These are phyloP conservation scores for Sesamia nonagrioides DNA, from an alignment of 1,140 invertebrate genomes.

Conservation along the genomic window DNA sequence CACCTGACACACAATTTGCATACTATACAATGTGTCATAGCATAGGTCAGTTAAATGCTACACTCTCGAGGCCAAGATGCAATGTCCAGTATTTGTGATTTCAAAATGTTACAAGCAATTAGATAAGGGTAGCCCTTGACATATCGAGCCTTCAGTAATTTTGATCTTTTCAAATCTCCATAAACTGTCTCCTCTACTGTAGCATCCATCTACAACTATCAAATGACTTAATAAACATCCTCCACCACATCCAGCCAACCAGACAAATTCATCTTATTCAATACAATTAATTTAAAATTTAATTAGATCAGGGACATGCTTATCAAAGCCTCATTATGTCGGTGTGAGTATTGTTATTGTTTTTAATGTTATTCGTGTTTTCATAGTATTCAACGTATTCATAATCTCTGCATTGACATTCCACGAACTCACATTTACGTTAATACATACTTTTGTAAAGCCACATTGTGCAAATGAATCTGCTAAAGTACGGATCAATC, in stretches of 20 bases:
- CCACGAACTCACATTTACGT: constrained; percentile 17
- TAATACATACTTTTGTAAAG: constrained; percentile 23
- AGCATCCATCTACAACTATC: too few species aligned
- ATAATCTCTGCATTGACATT: constrained; percentile 16
- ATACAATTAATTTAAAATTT: background rate
- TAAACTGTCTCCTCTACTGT: too few species aligned
- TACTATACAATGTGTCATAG: constrained; percentile 10
- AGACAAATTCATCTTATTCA: background rate
- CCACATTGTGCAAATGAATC: constrained; percentile 10
- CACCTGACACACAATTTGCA: constrained; percentile 1
- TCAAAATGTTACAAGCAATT: background rate
- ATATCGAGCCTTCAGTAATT: background rate
- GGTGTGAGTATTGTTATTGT: background rate
- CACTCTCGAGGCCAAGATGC: constrained; percentile 29
- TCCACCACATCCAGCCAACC: too few species aligned
- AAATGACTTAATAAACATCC: too few species aligned
- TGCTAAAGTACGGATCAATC: constrained; percentile 21
- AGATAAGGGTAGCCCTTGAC: background rate
- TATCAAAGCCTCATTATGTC: constrained; percentile 9
- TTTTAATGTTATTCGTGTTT: background rate
- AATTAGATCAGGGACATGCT: constrained; percentile 2
- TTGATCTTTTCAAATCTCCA: background rate
- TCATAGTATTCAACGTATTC: constrained; percentile 12
- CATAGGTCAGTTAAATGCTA: constrained; percentile 31
- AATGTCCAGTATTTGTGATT: background rate